These are phyloP conservation scores for Borostomias antarcticus DNA, from an alignment of 2,797 vertebrate species.

Conservation along the genomic window DNA sequence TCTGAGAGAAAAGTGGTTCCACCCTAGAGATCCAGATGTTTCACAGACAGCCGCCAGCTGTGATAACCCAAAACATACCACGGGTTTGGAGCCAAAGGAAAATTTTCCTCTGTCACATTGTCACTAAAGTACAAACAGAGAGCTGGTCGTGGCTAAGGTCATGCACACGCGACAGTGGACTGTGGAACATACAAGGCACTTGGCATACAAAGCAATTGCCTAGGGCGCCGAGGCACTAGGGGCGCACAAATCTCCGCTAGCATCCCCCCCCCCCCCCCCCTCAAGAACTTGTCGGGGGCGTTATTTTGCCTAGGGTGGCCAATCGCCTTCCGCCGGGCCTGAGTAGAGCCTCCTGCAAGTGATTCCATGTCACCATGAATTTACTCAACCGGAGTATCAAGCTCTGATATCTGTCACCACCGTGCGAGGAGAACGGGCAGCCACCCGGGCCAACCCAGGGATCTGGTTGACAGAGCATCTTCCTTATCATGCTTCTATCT, in stretches of 20 bases:
- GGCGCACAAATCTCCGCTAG: no score
- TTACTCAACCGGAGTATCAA: constrained; percentile 37
- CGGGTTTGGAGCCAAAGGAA: constrained; percentile 28
- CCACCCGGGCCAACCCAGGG: constrained; percentile 20
- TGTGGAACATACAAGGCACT: no score
- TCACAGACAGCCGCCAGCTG: constrained; percentile 32
- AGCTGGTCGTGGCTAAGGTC: constrained; percentile 13
- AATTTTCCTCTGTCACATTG: constrained; percentile 22
- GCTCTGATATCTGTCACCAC: constrained; percentile 37
- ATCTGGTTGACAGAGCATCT: constrained; percentile 37
- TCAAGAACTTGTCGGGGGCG: no score
- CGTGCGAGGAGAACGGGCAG: constrained; percentile 45
- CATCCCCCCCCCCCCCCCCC: no score
- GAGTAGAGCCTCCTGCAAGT: constrained; percentile 20
- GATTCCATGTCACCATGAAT: constrained; percentile 39
- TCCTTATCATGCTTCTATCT: constrained; percentile 48
- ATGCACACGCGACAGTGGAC: constrained; percentile 4
- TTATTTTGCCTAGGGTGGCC: no score
- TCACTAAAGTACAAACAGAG: constrained; percentile 28
- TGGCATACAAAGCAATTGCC: no score
- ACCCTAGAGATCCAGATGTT: constrained; percentile 31
- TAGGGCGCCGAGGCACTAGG: no score
- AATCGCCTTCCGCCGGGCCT: no score
- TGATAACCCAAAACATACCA: constrained; percentile 23
- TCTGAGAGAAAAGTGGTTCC: constrained; percentile 12